Percentiles rank a stretch among this genome's conserved stretches.
Evolutionary conservation across 2,113 vertebrate species (phyloP).

Genomic region (Aptenodytes forsteri): DNA sequence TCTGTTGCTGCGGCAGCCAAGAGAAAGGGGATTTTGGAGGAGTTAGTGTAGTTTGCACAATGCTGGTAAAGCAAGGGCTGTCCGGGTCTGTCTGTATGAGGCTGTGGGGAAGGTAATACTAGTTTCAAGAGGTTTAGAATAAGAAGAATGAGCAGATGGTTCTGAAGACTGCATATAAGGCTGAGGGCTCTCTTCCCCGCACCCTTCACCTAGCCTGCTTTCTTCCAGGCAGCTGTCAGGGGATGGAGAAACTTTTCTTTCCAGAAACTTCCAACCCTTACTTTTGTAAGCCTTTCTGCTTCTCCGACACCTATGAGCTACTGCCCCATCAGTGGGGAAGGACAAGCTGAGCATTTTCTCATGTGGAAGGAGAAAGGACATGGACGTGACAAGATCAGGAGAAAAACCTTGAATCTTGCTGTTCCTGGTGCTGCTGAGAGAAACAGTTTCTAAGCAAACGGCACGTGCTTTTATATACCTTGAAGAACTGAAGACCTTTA

Average conservation of each 20-base stretch:
- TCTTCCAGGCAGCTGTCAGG: background rate
- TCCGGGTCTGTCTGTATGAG: background rate
- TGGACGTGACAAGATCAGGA: background rate
- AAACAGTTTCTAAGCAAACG: background rate
- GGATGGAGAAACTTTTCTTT: background rate
- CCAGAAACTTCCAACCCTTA: background rate
- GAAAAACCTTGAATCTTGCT: background rate
- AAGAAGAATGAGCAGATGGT: background rate
- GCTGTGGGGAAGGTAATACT: background rate
- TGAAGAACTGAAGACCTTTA: background rate
- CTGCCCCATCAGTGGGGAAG: background rate
- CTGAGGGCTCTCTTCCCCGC: background rate
- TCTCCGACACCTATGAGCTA: rapidly evolving
- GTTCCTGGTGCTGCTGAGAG: background rate
- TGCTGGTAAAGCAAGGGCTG: background rate
- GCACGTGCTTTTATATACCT: background rate
- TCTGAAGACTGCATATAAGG: background rate
- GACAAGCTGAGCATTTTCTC: background rate
- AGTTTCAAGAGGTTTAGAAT: background rate
- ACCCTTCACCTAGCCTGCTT: background rate
- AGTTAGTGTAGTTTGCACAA: background rate
- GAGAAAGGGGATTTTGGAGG: background rate
- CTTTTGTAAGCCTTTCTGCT: background rate
- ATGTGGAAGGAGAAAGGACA: background rate
- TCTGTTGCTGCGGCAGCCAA: background rate